These are phyloP conservation scores for Salvelinus fontinalis DNA, from an alignment of 2,113 vertebrate species.

Conservation along the genomic window DNA sequence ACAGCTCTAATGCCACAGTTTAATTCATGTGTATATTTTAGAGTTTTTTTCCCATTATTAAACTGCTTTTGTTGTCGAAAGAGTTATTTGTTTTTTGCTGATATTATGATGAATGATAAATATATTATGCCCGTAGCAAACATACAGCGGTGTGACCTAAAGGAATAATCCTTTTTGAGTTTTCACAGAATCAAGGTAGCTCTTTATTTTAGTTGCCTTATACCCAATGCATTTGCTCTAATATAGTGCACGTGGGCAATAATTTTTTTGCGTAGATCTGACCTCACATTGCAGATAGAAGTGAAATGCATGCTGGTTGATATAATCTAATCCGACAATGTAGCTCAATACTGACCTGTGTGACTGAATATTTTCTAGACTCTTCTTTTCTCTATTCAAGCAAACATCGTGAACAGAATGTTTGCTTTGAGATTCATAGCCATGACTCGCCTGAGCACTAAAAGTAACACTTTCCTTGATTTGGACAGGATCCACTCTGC, in stretches of 20 bases:
- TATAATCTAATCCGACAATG: neutral
- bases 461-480: conserved; percentile 3
- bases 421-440: conserved; percentile 3
- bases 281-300: too few species aligned
- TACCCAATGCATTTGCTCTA: neutral
- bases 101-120: neutral
- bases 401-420: neutral
- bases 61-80: neutral
- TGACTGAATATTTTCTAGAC: too few species aligned
- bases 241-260: neutral
- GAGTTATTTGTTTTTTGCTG: neutral
- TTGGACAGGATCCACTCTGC: conserved; percentile 24
- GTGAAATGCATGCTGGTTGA: neutral
- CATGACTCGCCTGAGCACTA: neutral
- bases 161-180: neutral
- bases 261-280: neutral
- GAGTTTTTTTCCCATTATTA: neutral
- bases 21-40: neutral
- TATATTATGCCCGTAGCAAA: conserved; percentile 6
- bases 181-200: conserved; percentile 9
- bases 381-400: neutral
- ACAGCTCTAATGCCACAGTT: neutral
- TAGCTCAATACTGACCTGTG: too few species aligned
- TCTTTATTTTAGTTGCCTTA: neutral
- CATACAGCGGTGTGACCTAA: neutral